phyloP scores from a whole-genome alignment of 2,113 vertebrate genomes.

The Caracal caracal region DNA sequence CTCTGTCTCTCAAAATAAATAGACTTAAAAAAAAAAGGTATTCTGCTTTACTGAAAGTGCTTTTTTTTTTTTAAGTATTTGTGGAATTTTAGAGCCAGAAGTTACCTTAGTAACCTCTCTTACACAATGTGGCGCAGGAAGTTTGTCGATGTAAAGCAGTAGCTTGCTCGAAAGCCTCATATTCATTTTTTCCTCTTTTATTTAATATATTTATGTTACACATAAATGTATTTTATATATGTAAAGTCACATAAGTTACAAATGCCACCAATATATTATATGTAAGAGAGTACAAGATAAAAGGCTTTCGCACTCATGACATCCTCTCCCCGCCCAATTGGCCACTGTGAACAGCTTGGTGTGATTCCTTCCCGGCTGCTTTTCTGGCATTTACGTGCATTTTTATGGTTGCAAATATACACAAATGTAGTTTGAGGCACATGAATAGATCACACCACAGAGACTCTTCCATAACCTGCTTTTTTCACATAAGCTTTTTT shows the following conservation, averaged over 20 bases:
- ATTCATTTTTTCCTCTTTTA: neutral
- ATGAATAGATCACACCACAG: neutral
- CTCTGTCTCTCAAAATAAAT: too few relatives aligned
- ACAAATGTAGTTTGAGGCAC: neutral
- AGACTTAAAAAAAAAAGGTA: neutral
- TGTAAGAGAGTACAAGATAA: neutral
- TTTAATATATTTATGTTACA: neutral
- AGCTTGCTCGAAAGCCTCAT: neutral
- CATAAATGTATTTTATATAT: neutral
- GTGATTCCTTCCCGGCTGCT: neutral
- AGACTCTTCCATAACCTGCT: neutral
- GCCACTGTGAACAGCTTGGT: neutral
- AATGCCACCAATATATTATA: neutral
- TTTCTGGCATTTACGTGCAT: neutral
- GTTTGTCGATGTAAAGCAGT: neutral
- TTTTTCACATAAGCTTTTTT: neutral
- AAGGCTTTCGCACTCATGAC: too few relatives aligned
- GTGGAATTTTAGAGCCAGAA: conserved; percentile 24
- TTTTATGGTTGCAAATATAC: neutral
- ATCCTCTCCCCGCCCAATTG: neutral
- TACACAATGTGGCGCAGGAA: neutral
- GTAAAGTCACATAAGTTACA: neutral
- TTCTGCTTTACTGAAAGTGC: neutral
- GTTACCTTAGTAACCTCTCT: neutral
- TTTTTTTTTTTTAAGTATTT: neutral